phyloP scores from a whole-genome alignment of 2,113 vertebrate species.

The Chiloscyllium plagiosum region DNA sequence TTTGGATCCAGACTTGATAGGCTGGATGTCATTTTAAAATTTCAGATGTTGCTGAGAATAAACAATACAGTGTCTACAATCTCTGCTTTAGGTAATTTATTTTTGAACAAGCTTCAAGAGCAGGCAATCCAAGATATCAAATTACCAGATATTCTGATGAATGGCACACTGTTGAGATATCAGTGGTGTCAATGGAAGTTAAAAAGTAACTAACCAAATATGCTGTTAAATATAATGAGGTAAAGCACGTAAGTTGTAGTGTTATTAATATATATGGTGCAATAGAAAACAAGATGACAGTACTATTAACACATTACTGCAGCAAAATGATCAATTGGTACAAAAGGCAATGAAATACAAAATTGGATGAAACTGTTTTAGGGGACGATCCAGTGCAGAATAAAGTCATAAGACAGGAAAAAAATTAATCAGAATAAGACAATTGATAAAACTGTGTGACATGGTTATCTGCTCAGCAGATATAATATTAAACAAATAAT shows the following conservation, averaged over 20 bases:
- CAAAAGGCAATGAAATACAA: background rate
- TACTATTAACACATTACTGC: background rate
- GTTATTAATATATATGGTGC: background rate
- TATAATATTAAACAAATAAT: background rate
- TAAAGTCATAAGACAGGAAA: background rate
- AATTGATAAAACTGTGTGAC: background rate
- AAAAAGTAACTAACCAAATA: background rate
- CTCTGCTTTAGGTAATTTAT: background rate
- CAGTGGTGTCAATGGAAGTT: background rate
- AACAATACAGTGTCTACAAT: background rate
- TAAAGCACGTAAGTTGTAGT: background rate
- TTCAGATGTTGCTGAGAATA: background rate
- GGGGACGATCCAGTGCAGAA: background rate
- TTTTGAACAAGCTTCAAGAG: background rate
- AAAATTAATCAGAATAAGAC: background rate
- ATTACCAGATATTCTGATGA: background rate
- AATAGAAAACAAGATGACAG: background rate
- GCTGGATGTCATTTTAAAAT: background rate
- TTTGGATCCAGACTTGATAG: background rate
- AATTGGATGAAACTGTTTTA: background rate
- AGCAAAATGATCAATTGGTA: background rate
- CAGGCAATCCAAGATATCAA: background rate
- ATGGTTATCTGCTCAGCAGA: background rate
- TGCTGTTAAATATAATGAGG: background rate
- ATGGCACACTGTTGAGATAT: background rate